Conservation (phyloP, 2,113 vertebrate species). For the Saguinus midas region DNA sequence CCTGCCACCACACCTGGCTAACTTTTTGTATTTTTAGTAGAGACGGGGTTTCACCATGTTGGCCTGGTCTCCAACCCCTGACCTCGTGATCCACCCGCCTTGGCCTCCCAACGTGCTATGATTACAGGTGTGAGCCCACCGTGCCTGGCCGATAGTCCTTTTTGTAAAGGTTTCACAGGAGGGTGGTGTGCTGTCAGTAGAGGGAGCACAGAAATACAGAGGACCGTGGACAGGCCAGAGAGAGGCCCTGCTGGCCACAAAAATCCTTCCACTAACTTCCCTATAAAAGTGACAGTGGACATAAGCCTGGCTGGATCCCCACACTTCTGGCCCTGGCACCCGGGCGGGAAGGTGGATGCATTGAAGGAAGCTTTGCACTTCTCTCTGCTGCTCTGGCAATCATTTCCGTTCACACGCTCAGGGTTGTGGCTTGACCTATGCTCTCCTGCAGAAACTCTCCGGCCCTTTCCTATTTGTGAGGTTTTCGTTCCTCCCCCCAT, state of each 20-base stretch:
- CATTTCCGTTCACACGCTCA: not conserved
- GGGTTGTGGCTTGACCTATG: not conserved
- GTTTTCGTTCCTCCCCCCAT: not conserved
- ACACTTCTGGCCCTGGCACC: not conserved
- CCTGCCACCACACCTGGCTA: too few species aligned
- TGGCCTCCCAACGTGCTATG: too few species aligned
- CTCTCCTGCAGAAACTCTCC: not conserved
- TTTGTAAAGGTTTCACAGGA: not conserved
- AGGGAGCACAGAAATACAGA: not conserved
- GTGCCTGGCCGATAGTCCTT: accelerated
- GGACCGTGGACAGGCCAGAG: not conserved
- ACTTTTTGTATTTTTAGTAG: too few species aligned
- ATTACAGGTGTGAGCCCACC: too few species aligned
- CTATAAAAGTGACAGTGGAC: not conserved
- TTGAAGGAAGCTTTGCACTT: not conserved
- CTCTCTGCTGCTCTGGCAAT: not conserved
- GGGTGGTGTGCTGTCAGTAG: not conserved
- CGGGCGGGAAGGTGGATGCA: not conserved
- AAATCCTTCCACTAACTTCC: not conserved
- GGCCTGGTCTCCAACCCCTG: too few species aligned
- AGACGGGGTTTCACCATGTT: too few species aligned
- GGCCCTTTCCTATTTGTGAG: not conserved
- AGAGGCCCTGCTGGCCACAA: not conserved
- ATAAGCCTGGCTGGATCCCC: not conserved
- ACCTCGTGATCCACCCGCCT: too few species aligned